These are phyloP conservation scores for Ctenopoma multispine DNA, from an alignment of 2,797 vertebrate species.

Conservation along the genomic window DNA sequence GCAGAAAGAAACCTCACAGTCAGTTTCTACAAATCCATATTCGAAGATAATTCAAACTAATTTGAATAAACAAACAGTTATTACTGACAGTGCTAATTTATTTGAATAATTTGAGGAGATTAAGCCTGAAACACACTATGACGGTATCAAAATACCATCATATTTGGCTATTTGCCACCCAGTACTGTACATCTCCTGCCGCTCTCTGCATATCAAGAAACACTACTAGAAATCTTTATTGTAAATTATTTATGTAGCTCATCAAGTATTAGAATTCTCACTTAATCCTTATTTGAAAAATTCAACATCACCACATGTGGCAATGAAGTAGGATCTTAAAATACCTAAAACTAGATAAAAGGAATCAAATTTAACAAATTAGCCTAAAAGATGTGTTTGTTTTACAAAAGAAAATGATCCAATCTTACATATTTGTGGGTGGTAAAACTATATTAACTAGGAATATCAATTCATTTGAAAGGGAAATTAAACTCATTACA, in stretches of 20 bases:
- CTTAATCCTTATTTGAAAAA: not conserved
- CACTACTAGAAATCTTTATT: too few species aligned
- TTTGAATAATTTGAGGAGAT: not conserved
- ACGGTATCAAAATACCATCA: not conserved
- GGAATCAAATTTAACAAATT: too few species aligned
- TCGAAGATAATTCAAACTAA: not conserved
- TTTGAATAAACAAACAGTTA: not conserved
- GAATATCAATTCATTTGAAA: too few species aligned
- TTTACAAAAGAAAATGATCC: too few species aligned
- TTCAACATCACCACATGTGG: not conserved
- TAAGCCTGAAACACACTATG: not conserved
- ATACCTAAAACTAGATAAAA: too few species aligned
- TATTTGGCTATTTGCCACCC: not conserved
- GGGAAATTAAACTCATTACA: too few species aligned
- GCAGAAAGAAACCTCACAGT: slow-evolving; percentile 36
- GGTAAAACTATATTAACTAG: too few species aligned
- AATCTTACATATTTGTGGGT: too few species aligned
- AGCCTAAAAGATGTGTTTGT: too few species aligned
- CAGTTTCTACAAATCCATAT: not conserved
- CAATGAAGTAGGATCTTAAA: too few species aligned
- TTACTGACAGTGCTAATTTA: not conserved
- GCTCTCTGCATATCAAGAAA: too few species aligned
- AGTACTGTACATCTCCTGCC: too few species aligned
- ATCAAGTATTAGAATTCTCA: not conserved
- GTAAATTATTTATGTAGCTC: not conserved